Conservation (phyloP, 2,113 vertebrate species). For the Strix aluco region DNA sequence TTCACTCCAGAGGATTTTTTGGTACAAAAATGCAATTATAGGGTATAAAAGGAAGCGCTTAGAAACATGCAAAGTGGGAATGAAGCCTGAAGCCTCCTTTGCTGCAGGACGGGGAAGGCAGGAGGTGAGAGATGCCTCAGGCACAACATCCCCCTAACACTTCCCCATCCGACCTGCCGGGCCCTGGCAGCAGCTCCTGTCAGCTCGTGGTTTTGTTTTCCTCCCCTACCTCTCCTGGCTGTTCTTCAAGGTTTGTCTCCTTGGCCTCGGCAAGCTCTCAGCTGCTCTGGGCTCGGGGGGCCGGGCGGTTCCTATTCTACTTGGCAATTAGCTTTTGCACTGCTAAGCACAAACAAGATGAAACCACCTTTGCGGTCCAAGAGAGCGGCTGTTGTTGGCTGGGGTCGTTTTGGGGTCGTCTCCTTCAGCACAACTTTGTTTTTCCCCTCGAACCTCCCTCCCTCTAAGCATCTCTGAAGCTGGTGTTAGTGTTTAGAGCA, state of each 20-base stretch:
- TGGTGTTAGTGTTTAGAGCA: not conserved
- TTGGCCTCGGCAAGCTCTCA: not conserved
- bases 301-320: not conserved
- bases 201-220: not conserved
- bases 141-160: rapidly evolving
- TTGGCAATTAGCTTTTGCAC: not conserved
- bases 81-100: not conserved
- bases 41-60: not conserved
- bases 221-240: not conserved
- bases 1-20: not conserved
- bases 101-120: not conserved
- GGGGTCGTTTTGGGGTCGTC: no score
- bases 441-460: not conserved
- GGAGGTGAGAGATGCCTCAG: not conserved
- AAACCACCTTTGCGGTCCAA: not conserved
- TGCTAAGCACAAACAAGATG: not conserved
- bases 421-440: not conserved
- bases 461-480: not conserved
- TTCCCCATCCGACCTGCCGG: not conserved
- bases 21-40: not conserved
- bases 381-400: rapidly evolving
- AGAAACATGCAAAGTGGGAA: not conserved
- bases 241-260: not conserved
- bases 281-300: not conserved
- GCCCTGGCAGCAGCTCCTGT: not conserved